phyloP scores from a whole-genome alignment of 2,888 invertebrate genomes.

The Drosophila mettleri region DNA sequence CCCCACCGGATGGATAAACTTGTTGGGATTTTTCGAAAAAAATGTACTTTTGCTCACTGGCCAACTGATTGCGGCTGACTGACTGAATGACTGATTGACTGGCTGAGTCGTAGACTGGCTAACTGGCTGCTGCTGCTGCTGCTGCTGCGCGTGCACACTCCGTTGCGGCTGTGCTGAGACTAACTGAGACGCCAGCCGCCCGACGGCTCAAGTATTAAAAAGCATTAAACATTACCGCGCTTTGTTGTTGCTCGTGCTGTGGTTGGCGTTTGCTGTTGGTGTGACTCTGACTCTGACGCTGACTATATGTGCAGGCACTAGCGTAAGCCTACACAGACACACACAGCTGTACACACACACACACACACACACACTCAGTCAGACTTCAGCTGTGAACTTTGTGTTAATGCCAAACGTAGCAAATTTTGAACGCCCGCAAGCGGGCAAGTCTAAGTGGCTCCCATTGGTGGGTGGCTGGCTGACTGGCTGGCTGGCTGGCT shows the following conservation, averaged over 20 bases:
- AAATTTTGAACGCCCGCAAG: constrained; percentile 39
- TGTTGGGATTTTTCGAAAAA: constrained; percentile 57
- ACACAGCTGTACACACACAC: constrained; percentile 19
- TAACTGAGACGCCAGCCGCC: constrained; percentile 82
- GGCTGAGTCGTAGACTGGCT: constrained; percentile 16
- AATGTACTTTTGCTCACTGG: constrained; percentile 20
- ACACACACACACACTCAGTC: constrained; percentile 20
- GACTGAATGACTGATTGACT: constrained; percentile 17
- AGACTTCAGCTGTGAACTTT: constrained; percentile 70
- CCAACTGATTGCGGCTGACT: constrained; percentile 25
- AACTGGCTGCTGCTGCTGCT: constrained; percentile 39
- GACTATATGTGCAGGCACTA: constrained; percentile 37
- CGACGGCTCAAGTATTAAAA: constrained; percentile 84
- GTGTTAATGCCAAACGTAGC: constrained; percentile 74
- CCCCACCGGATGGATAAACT: constrained; percentile 48
- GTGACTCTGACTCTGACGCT: constrained; percentile 26
- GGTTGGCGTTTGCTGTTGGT: constrained; percentile 24
- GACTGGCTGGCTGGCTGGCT: constrained; percentile 18
- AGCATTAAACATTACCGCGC: constrained; percentile 78
- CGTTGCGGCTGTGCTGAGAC: constrained; percentile 85
- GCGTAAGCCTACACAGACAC: constrained; percentile 38
- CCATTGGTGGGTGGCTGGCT: constrained; percentile 33
- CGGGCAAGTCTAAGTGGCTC: constrained; percentile 11
- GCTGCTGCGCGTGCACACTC: constrained; percentile 84
- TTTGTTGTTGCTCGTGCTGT: constrained; percentile 58